Evolutionary conservation across 2,888 invertebrate genomes (phyloP), one percentile per base, ranked within the genome.

Genomic region (Cistogaster globosa): DNA sequence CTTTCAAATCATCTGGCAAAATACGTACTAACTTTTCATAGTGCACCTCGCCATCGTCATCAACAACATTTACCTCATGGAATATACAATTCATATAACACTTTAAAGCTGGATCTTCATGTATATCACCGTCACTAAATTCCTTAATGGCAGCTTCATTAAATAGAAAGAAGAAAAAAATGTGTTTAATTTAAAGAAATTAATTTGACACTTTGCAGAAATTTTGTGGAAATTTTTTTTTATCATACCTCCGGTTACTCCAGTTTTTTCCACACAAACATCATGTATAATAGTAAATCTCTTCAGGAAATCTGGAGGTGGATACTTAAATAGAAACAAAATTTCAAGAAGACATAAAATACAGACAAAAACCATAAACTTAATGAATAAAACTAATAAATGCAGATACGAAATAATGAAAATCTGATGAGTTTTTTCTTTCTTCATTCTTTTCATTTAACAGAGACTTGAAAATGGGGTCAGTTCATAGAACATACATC

Each of bases 61-160:
- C 88, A 22, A 90, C 87, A 51, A 89, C 88, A 79, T 88, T 79
- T 2, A 87, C 67, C 72, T 89, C 89, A 80, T 90, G 89, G 72
- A 91, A 90, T 36, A 90, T 57, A 82, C 90, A 90, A 83, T 89
- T 89, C 91, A 91, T 91, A 75, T 90, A 90, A 82, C 90, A 90
- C 85, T 90, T 90, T 16, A 90, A 87, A 12, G 88, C 87, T 57
- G 89, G 88, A 86, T 90, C 90, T 48, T 90, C 89, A 69, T 89
- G 89, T 38, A 89, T 87, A 75, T 90, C 88, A 1, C 89, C 90
- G 82, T 90, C 90, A 80, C 90, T 90, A 74, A 90, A 91, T 74
- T 89, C 88, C 76, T 87, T 88, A 45, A 90, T 90, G 67, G 90
- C 88, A 62, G 68, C 69, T 78, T 26, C 16, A 76, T 20, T 7